A percentile compares a stretch with the other conserved stretches of the same genome.
These are phyloP conservation scores for Mallotus villosus DNA, from an alignment of 2,797 vertebrate species.

Conservation along the genomic window DNA sequence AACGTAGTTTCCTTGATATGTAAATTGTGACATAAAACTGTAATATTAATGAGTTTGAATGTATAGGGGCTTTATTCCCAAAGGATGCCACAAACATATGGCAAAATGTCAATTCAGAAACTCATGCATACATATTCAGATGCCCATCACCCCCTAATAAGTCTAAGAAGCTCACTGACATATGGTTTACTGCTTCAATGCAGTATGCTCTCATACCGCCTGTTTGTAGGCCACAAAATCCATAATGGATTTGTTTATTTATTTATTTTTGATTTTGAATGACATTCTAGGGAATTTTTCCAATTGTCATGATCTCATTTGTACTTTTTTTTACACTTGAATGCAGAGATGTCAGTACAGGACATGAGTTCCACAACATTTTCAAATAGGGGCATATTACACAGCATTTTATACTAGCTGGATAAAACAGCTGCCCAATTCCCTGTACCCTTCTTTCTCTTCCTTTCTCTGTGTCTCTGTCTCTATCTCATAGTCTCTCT, in stretches of 20 bases:
- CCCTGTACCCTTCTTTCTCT: conserved; percentile 34
- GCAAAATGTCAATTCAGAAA: conserved; percentile 50
- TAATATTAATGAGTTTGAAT: conserved; percentile 44
- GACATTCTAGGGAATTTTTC: conserved; percentile 71
- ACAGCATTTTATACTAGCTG: conserved; percentile 63
- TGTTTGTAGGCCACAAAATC: conserved; percentile 57
- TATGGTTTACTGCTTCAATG: conserved; percentile 31
- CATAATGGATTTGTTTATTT: conserved; percentile 60
- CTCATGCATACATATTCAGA: conserved; percentile 26
- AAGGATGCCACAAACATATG: conserved; percentile 17
- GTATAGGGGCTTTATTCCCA: background rate
- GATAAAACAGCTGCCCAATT: conserved; percentile 51
- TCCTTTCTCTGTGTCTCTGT: conserved; percentile 51
- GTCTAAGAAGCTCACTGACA: conserved; percentile 42
- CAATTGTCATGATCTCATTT: conserved; percentile 74
- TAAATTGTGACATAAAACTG: conserved; percentile 42
- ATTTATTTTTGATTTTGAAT: conserved; percentile 71
- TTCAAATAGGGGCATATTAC: conserved; percentile 52
- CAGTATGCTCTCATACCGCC: conserved; percentile 20
- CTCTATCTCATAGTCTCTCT: conserved; percentile 48
- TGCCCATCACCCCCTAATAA: conserved; percentile 33
- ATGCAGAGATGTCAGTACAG: conserved; percentile 46
- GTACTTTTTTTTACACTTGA: conserved; percentile 45
- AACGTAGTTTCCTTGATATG: conserved; percentile 40
- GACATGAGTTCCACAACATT: conserved; percentile 41